A percentile compares a stretch with the other conserved stretches of the same genome.
Conservation (phyloP, 2,797 vertebrate species). For the Diplodus puntazzo region DNA sequence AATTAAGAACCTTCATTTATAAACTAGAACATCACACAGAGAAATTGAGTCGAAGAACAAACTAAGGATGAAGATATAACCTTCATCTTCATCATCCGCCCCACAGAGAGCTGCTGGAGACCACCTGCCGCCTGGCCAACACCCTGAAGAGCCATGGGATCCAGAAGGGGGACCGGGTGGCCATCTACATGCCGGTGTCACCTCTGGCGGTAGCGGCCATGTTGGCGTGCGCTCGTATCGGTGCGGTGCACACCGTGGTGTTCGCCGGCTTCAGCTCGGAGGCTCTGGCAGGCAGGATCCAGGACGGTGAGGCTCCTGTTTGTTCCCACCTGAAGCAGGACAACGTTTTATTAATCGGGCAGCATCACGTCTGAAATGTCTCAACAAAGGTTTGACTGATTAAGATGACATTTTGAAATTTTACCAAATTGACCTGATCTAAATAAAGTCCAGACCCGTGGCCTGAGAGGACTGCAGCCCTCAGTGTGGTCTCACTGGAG, state of each 20-base stretch:
- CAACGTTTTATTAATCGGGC: neutral
- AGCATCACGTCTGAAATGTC: no score
- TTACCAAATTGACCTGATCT: no score
- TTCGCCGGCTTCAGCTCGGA: constrained; percentile 95
- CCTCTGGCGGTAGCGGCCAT: constrained; percentile 91
- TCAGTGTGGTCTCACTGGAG: no score
- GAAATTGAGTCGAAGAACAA: no score
- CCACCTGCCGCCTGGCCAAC: constrained; percentile 93
- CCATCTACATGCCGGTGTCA: constrained; percentile 92
- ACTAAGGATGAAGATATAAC: no score
- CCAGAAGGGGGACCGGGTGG: constrained; percentile 90
- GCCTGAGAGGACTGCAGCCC: no score
- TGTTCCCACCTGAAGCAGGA: neutral
- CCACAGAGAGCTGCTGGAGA: constrained; percentile 91
- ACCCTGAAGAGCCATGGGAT: constrained; percentile 90
- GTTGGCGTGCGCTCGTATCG: constrained; percentile 93
- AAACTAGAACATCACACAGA: no score
- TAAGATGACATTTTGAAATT: no score
- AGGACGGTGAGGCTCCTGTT: constrained; percentile 86
- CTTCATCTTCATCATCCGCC: neutral
- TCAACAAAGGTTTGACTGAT: no score
- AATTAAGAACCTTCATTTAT: no score
- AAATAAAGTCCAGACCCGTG: neutral
- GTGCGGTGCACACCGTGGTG: constrained; percentile 91
- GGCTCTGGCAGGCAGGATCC: constrained; percentile 91